phyloP scores from a whole-genome alignment of 2,113 vertebrate species.

The Nothoprocta pentlandii region DNA sequence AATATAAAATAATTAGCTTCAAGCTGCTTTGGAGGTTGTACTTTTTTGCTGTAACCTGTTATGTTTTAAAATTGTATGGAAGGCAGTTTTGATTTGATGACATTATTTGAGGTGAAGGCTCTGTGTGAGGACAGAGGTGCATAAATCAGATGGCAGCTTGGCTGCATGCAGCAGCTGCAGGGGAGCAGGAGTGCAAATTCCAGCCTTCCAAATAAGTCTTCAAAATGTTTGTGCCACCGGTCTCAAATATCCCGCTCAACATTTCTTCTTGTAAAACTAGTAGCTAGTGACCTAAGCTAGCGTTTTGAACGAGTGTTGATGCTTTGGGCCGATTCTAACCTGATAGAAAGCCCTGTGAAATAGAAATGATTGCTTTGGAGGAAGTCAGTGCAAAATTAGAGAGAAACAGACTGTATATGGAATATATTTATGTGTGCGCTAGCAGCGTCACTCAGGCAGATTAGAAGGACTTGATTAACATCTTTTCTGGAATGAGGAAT shows the following conservation, averaged over 20 bases:
- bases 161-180: background rate
- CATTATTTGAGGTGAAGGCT: constrained; percentile 62
- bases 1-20: constrained; percentile 85
- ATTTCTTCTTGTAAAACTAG: background rate
- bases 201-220: background rate
- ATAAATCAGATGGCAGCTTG: background rate
- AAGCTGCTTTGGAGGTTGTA: constrained; percentile 74
- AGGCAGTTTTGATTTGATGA: constrained; percentile 75
- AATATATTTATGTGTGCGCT: accelerated
- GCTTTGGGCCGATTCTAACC: background rate
- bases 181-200: background rate
- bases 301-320: background rate
- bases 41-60: constrained; percentile 73
- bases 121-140: constrained; percentile 72
- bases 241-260: background rate
- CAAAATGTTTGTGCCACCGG: background rate
- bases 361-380: background rate
- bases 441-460: background rate
- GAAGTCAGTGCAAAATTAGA: background rate
- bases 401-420: background rate
- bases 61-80: constrained; percentile 74
- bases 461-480: no score
- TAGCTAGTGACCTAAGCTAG: background rate
- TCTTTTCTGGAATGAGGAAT: no score
- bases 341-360: background rate